Conservation (phyloP, 2,797 vertebrate genomes). For the Oreortyx pictus region DNA sequence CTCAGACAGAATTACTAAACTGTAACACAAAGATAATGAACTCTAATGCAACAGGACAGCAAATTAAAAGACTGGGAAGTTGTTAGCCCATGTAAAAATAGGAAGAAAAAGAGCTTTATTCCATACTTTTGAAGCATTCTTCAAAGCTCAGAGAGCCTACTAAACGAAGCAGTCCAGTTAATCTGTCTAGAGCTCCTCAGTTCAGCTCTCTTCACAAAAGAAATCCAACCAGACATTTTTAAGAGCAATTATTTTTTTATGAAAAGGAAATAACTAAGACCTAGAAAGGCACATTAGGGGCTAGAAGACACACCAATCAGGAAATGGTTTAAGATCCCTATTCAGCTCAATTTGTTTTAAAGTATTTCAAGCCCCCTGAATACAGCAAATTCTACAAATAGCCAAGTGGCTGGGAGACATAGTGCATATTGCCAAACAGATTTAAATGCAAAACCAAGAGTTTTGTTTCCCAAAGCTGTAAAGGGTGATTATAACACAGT, state of each 20-base stretch:
- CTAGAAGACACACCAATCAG: conserved; percentile 70
- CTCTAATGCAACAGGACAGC: conserved; percentile 70
- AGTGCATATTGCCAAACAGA: conserved; percentile 43
- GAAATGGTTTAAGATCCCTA: conserved; percentile 64
- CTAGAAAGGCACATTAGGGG: conserved; percentile 49
- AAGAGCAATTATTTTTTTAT: conserved; percentile 75
- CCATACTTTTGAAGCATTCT: conserved; percentile 71
- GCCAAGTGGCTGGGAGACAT: conserved; percentile 39
- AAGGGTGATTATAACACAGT: conserved; percentile 36
- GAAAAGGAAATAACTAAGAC: conserved; percentile 68
- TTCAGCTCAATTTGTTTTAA: conserved; percentile 68
- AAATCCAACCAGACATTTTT: conserved; percentile 72
- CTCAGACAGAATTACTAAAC: conserved; percentile 75
- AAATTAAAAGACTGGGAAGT: conserved; percentile 74
- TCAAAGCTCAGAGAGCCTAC: conserved; percentile 70
- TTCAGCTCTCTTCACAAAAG: conserved; percentile 68
- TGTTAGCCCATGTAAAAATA: conserved; percentile 64
- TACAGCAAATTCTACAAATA: conserved; percentile 42
- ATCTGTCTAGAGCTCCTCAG: conserved; percentile 65
- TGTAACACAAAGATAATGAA: conserved; percentile 78
- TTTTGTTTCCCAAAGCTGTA: conserved; percentile 53
- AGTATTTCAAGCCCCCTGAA: conserved; percentile 62
- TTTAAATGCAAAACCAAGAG: conserved; percentile 69
- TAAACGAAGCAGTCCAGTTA: conserved; percentile 65
- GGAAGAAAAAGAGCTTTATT: conserved; percentile 72